Evolutionary conservation across 2,113 vertebrate genomes (phyloP).

Genomic region (Istiophorus platypterus): DNA sequence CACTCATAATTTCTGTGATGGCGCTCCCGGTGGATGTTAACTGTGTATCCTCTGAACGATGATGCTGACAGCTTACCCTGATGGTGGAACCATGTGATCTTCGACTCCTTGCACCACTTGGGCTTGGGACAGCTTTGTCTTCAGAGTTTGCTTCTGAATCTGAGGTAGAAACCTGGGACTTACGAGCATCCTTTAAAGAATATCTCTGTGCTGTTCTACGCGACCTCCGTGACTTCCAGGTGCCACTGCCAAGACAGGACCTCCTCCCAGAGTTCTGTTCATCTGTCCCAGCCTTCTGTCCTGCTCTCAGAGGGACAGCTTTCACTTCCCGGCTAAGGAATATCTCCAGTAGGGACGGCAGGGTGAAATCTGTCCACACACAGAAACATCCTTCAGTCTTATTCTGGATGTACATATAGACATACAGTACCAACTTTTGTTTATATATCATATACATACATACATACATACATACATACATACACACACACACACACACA

Average conservation of each 20-base stretch:
- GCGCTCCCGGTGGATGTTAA: constrained; percentile 44
- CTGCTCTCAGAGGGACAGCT: constrained; percentile 76
- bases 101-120: constrained; percentile 76
- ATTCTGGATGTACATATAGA: neutral
- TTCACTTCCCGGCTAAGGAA: constrained; percentile 88
- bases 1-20: constrained; percentile 76
- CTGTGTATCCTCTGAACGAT: constrained; percentile 68
- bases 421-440: neutral
- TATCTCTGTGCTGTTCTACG: constrained; percentile 89
- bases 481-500: neutral
- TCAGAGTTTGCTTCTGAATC: constrained; percentile 94
- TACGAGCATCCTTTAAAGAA: constrained; percentile 90
- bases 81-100: constrained; percentile 84
- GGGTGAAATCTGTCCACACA: constrained; percentile 88
- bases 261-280: constrained; percentile 82
- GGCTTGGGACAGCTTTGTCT: constrained; percentile 79
- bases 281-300: constrained; percentile 86
- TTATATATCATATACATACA: neutral
- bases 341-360: constrained; percentile 86
- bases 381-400: constrained; percentile 9
- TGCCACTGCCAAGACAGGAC: constrained; percentile 75
- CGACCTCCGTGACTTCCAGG: constrained; percentile 85
- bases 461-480: neutral
- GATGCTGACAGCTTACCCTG: constrained; percentile 78
- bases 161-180: constrained; percentile 92